Percentiles rank a stretch among this genome's conserved stretches.
Evolutionary conservation across 2,113 vertebrate genomes (phyloP).

Genomic region (Catagonus wagneri): DNA sequence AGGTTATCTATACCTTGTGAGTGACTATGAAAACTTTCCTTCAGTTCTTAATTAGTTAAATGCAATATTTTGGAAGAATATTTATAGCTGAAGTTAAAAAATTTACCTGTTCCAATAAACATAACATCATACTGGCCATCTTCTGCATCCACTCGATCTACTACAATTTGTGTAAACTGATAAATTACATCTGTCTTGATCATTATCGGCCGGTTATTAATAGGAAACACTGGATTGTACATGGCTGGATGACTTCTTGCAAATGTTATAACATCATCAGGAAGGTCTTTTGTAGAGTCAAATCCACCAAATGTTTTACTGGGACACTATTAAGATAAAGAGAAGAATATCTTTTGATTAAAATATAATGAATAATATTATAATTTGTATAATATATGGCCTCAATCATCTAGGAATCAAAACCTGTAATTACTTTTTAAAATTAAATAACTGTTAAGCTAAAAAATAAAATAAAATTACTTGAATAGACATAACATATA

Average conservation of each 20-base stretch:
- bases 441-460: not conserved
- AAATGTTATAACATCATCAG: slow-evolving; percentile 98
- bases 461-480: not conserved
- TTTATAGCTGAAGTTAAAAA: not conserved
- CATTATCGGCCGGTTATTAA: slow-evolving; percentile 96
- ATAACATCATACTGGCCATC: slow-evolving; percentile 99
- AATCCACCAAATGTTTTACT: slow-evolving; percentile 99
- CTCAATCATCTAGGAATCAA: not conserved
- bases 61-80: not conserved
- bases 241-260: slow-evolving; percentile 98
- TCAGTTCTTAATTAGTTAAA: not conserved
- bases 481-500: not conserved
- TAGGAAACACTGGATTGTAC: slow-evolving; percentile 96
- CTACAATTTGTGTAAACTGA: slow-evolving; percentile 98
- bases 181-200: slow-evolving; percentile 98
- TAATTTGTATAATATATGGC: not conserved
- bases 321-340: slow-evolving; percentile 91
- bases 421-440: not conserved
- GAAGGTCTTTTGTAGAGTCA: slow-evolving; percentile 98
- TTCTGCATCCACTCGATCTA: slow-evolving; percentile 97
- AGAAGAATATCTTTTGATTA: slow-evolving; percentile 4
- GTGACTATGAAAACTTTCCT: not conserved
- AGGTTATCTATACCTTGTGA: not conserved
- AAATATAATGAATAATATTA: not conserved
- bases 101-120: slow-evolving; percentile 98